Base-by-base conservation (phyloP, 2,888 invertebrate genomes). In the Plagodis pulveraria region DNA sequence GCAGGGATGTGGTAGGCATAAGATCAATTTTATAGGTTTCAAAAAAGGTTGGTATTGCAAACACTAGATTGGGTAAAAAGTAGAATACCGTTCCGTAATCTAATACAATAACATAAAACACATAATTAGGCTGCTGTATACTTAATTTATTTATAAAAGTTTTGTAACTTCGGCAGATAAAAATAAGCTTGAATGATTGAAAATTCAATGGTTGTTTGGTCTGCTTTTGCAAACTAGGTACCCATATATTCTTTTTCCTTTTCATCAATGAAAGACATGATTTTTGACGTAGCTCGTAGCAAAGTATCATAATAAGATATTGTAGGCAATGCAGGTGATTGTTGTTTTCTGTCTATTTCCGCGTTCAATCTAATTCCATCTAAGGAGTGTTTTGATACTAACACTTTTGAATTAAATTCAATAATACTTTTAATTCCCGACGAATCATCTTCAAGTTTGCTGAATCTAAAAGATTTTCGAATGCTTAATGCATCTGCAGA, bases 161-260 rank as follows among this genome's bases (percentile, higher is more conserved):
- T n/a, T n/a, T n/a, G n/a, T n/a, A n/a, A n/a, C n/a, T n/a, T n/a
- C n/a, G n/a, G n/a, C n/a, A n/a, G n/a, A 22, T 2, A 4, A 22
- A 22, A 22, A 22, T 22, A 2, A 2, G 4, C 22, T 22, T 22
- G 1, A 2, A 2, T 22, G 22, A 22, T 22, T 22, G 22, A 22
- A 22, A 22, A 22, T 22, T 22, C 22, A 22, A 22, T 22, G 4
- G 22, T 22, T 22, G 22, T 22, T 22, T 22, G 22, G 22, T 2
- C 22, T 22, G 22, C 22, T 22, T 22, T 22, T 22, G 4, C 22
- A 22, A 22, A 22, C 22, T 22, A 22, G 22, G 1, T 22, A 22
- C 22, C 22, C 41, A 56, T 67, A 63, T 83, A 81, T 70, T 86
- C 82, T 61, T 73, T 79, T 77, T 86, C 78, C 66, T 83, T 87